Evolutionary conservation across 2,888 invertebrate species (phyloP), one percentile per base, ranked within the genome.

Genomic region (Resseliella maxima): DNA sequence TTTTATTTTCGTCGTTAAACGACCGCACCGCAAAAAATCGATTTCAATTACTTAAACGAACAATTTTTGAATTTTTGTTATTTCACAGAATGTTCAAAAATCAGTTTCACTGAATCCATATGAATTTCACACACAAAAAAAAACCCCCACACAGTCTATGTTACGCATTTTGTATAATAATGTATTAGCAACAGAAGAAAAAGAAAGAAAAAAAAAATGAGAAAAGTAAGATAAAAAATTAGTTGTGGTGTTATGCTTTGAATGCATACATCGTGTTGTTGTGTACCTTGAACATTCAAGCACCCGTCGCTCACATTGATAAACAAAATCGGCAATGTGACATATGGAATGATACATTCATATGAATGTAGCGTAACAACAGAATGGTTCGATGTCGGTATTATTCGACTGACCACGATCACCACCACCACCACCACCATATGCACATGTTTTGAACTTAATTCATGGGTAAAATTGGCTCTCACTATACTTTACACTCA

Each of bases 391-490:
- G 46, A n/a, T 50, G 46, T 50, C n/a, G n/a, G n/a, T n/a, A n/a
- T n/a, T n/a, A n/a, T 50, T 50, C 46, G 46, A 50, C 12, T 12
- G 41, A 41, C 41, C 27, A 59, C 3, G 24, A n/a, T n/a, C 2
- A 27, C 31, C 31, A 35, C 35, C 72, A 35, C 72, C 46, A 18
- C 46, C 2, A 15, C 18, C 41, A 12, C 2, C 31, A n/a, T 72
- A 72, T 72, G 72, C 72, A 72, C 3, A 72, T 72, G 1, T 6
- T 3, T 59, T 31, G 2, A 15, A 27, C 31, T 35, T 72, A 72
- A 72, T 72, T 72, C 31, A 72, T 72, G 72, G 27, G 72, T 72
- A 72, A 72, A 72, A 72, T 72, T 72, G 72, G 72, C 31, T 59
- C 24, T 24, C 18, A 18, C 2, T n/a, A n/a, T n/a, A 24, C 24